Percentiles rank a stretch among this genome's conserved stretches.
Evolutionary conservation across 1,140 invertebrate species (phyloP).

Genomic region (Galleria mellonella): DNA sequence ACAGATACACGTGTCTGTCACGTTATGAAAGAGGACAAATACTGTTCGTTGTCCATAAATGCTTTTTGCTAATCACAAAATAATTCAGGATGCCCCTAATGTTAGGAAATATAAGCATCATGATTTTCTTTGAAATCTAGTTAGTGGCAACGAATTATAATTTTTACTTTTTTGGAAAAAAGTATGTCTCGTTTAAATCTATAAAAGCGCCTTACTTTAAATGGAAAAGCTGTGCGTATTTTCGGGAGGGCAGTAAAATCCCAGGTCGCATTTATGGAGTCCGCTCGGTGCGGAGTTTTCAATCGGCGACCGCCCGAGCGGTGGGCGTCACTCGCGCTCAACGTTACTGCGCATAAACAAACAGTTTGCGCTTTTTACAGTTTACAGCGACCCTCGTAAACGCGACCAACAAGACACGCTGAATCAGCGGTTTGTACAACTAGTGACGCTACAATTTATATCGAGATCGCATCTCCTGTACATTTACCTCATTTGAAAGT

Average conservation of each 20-base stretch:
- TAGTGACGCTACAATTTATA: conserved; percentile 11
- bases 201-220: background rate
- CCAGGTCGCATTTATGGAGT: conserved; percentile 22
- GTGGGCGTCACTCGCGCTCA: background rate
- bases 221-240: conserved; percentile 16
- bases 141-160: too few relatives aligned
- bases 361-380: conserved; percentile 57
- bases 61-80: too few relatives aligned
- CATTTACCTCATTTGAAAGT: too few relatives aligned
- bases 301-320: conserved; percentile 22
- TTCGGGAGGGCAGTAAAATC: conserved; percentile 26
- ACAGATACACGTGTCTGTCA: too few relatives aligned
- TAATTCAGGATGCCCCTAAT: too few relatives aligned
- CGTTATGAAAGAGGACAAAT: too few relatives aligned
- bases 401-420: conserved; percentile 39
- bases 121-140: too few relatives aligned
- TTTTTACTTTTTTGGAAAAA: too few relatives aligned
- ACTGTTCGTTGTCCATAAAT: too few relatives aligned
- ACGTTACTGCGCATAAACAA: conserved; percentile 51
- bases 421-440: conserved; percentile 45
- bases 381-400: conserved; percentile 64
- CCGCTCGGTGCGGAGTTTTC: conserved; percentile 17
- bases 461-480: too few relatives aligned
- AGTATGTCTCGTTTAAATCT: too few relatives aligned
- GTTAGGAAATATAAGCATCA: too few relatives aligned